Evolutionary conservation across 2,113 vertebrate species (phyloP).

Genomic region (Rattus norvegicus): DNA sequence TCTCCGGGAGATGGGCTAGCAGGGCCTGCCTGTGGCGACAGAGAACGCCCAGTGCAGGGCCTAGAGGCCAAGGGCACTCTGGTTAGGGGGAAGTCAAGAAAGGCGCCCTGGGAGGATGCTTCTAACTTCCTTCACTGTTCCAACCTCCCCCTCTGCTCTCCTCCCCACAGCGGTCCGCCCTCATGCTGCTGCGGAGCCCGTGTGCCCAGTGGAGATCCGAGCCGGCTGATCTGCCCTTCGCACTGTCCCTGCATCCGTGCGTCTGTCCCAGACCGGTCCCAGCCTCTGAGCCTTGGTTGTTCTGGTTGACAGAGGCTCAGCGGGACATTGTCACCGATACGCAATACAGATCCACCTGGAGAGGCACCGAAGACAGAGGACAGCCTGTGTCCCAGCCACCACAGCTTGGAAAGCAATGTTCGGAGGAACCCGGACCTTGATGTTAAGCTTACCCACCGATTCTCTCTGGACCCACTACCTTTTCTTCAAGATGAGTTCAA

Average conservation of each 20-base stretch:
- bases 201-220: background rate
- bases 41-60: background rate
- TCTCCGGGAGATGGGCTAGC: background rate
- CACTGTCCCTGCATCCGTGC: rapidly evolving
- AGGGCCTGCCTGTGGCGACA: background rate
- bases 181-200: background rate
- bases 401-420: background rate
- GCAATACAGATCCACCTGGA: background rate
- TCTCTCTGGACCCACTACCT: background rate
- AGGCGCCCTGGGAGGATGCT: background rate
- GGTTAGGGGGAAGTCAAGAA: background rate
- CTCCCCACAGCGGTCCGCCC: background rate
- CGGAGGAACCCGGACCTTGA: background rate
- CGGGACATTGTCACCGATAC: background rate
- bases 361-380: background rate
- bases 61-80: background rate
- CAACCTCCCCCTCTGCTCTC: constrained; percentile 36
- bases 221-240: background rate
- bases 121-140: background rate
- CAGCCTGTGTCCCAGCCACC: background rate
- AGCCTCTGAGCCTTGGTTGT: background rate
- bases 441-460: background rate
- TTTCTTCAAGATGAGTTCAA: background rate
- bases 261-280: background rate
- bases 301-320: background rate